Percentiles rank a stretch among this genome's conserved stretches.
Conservation (phyloP, 1,140 invertebrate genomes). For the Heliconius nattereri region DNA sequence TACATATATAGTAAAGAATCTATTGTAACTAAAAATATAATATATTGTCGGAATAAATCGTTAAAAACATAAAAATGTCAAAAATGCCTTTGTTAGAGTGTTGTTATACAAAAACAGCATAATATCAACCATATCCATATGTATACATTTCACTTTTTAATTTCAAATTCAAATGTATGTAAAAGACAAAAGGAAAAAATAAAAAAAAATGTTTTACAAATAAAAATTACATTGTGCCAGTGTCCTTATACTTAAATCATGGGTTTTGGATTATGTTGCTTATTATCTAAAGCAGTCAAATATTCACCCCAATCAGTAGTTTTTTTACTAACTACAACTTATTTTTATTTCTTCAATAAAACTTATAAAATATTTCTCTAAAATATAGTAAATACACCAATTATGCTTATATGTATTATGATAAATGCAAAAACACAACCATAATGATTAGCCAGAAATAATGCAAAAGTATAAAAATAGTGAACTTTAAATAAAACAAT, state of each 20-base stretch:
- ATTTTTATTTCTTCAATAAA: neutral
- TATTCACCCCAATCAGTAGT: neutral
- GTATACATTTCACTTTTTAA: neutral
- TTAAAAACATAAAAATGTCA: neutral
- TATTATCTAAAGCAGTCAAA: neutral
- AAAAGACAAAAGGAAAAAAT: neutral
- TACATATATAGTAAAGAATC: slow-evolving; percentile 2
- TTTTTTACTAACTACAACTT: neutral
- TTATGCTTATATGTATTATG: neutral
- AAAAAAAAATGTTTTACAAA: neutral
- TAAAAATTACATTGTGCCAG: neutral
- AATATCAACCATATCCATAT: neutral
- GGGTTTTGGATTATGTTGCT: neutral
- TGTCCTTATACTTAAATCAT: neutral
- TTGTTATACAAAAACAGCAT: neutral
- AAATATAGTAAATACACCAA: neutral
- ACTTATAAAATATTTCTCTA: neutral
- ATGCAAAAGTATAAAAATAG: slow-evolving; percentile 9
- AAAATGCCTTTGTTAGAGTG: neutral
- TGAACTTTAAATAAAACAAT: slow-evolving; percentile 8
- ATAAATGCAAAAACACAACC: slow-evolving; percentile 12
- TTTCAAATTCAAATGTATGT: neutral
- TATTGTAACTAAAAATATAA: neutral
- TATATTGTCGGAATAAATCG: neutral
- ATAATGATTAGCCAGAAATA: neutral